Evolutionary conservation across 2,888 invertebrate species (phyloP).

Genomic region (Oscheius onirici): DNA sequence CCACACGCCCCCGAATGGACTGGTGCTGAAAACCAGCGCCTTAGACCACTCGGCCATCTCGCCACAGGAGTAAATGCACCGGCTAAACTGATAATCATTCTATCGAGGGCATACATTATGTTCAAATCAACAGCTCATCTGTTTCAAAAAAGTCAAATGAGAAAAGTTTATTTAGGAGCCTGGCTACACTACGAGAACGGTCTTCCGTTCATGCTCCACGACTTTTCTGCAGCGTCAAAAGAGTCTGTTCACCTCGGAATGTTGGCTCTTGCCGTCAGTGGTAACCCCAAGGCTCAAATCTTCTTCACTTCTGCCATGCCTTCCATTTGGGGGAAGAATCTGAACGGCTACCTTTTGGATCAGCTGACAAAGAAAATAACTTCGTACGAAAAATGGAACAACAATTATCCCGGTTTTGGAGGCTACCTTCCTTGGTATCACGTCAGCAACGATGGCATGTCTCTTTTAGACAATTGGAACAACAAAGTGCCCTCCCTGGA

Average conservation of each 20-base stretch:
- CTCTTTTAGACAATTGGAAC: constrained; percentile 1
- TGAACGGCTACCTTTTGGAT: background rate
- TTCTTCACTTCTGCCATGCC: constrained; percentile 17
- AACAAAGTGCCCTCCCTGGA: constrained; percentile 1
- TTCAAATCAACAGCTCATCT: too few species aligned
- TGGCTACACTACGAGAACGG: constrained; percentile 13
- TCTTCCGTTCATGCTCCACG: constrained; percentile 1
- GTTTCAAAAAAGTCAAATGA: too few species aligned
- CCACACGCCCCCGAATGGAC: constrained; percentile 77
- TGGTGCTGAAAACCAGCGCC: constrained; percentile 90
- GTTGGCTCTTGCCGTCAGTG: constrained; percentile 6
- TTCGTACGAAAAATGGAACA: constrained; percentile 23
- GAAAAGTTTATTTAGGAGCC: too few species aligned
- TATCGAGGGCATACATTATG: too few species aligned
- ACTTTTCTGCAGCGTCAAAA: constrained; percentile 14
- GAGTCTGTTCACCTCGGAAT: constrained; percentile 11
- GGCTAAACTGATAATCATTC: too few species aligned
- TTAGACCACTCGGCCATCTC: constrained; percentile 83
- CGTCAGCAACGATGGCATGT: constrained; percentile 1
- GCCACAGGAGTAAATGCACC: background rate
- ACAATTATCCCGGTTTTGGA: constrained; percentile 7
- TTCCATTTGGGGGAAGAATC: background rate
- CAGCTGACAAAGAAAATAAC: constrained; percentile 3
- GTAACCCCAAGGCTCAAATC: background rate
- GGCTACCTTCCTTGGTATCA: constrained; percentile 19